phyloP scores from a whole-genome alignment of 2,113 vertebrate species.

The Sakesphorus luctuosus region DNA sequence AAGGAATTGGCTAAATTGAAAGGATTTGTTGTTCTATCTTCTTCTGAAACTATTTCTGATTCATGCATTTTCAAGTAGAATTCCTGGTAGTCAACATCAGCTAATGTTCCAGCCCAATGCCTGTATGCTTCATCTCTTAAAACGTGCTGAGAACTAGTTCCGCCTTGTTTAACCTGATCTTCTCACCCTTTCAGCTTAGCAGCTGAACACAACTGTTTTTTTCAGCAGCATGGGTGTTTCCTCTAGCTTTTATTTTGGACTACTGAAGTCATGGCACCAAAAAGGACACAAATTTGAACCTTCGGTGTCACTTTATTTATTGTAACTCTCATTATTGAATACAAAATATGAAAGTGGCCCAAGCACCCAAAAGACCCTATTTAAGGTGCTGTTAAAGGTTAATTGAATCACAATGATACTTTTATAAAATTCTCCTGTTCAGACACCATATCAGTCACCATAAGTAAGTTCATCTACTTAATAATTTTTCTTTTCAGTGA shows the following conservation, averaged over 20 bases:
- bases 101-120: not conserved
- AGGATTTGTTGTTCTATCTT: not conserved
- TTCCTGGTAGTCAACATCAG: not conserved
- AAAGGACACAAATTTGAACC: not conserved
- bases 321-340: not conserved
- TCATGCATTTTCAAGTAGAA: not conserved
- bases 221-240: not conserved
- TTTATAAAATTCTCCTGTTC: not conserved
- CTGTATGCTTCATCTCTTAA: not conserved
- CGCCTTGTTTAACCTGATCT: not conserved
- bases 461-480: not conserved
- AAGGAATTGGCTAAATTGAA: not conserved
- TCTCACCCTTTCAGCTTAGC: not conserved
- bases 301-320: not conserved
- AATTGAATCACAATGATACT: not conserved
- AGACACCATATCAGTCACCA: accelerated
- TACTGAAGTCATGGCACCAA: not conserved
- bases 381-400: not conserved
- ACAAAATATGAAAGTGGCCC: not conserved
- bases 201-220: not conserved
- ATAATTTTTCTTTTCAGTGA: not conserved
- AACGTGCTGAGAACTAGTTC: not conserved
- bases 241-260: not conserved
- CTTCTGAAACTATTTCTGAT: not conserved
- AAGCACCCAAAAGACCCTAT: not conserved